Evolutionary conservation across 2,797 vertebrate species (phyloP).

Genomic region (Helicolenus hilgendorfi): DNA sequence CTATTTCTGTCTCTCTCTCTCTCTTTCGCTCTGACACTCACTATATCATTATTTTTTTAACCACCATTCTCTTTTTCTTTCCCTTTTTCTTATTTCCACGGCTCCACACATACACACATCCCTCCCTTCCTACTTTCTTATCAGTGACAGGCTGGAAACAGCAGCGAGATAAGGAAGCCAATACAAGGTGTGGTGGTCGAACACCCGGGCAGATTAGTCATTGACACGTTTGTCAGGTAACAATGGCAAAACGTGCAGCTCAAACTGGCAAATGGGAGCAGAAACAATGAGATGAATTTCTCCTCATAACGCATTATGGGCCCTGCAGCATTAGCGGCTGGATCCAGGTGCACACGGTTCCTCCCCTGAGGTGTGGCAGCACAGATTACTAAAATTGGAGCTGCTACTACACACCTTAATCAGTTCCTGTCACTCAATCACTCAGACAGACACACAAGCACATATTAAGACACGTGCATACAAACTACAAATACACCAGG

Average conservation of each 20-base stretch:
- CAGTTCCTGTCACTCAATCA: conserved; percentile 71
- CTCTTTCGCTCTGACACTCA: conserved; percentile 8
- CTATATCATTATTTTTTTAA: conserved; percentile 23
- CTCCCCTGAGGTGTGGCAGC: conserved; percentile 45
- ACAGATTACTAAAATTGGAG: conserved; percentile 65
- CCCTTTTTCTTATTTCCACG: conserved; percentile 49
- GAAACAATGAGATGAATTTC: conserved; percentile 75
- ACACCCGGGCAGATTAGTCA: conserved; percentile 85
- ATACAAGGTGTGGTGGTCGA: conserved; percentile 81
- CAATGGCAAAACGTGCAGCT: conserved; percentile 71
- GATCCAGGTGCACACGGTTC: conserved; percentile 11
- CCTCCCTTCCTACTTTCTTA: conserved; percentile 58
- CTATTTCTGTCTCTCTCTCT: conserved; percentile 25
- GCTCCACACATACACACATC: conserved; percentile 26
- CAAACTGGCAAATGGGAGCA: conserved; percentile 56
- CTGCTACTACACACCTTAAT: conserved; percentile 55
- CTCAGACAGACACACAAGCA: conserved; percentile 24
- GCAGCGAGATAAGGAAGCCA: conserved; percentile 84
- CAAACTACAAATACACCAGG: conserved; percentile 16
- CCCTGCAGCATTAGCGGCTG: conserved; percentile 38
- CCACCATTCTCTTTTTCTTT: conserved; percentile 38
- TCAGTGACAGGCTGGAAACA: conserved; percentile 86
- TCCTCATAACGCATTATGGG: conserved; percentile 52
- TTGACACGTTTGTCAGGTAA: conserved; percentile 86
- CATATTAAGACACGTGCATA: conserved; percentile 22